Base-by-base conservation (phyloP, 2,888 invertebrate genomes). In the Tinea pellionella region DNA sequence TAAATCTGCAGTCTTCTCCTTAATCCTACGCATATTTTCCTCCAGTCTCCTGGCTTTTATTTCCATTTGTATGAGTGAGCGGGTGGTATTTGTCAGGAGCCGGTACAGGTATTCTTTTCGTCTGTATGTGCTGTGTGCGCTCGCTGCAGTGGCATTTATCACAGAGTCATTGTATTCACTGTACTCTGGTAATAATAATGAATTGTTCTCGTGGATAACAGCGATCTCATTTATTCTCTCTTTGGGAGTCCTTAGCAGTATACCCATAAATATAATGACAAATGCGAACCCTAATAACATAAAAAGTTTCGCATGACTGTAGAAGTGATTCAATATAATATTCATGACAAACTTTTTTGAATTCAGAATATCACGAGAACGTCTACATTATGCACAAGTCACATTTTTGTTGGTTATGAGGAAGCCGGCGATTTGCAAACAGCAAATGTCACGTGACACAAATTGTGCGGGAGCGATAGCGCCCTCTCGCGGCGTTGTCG, bases 1-100 rank as follows among this genome's bases (percentile, higher is more conserved):
- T 80, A 88, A 83, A 82, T 87, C 88, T 69, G 84, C 80, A 71
- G 88, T 88, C 75, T 82, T 86, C 77, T 88, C 88, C 73, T 85
- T 87, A 80, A 88, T 88, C 79, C 88, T 80, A 73, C 87, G 87
- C 80, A 88, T 88, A 81, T 88, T 88, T 85, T 88, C 88, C 74
- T 88, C 83, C 67, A 88, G 80, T 77, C 88, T 74, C 75, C 88
- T 80, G 63, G 88, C 88, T 78, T 88, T 88, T 81, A 88, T 88
- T 81, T 88, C 88, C 88, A 88, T 88, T 78, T 88, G 88, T 84
- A 88, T 88, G 75, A 88, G 86, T 64, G 88, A 88, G 68, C 87
- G 87, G 68, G 88, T 88, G 69, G 88, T 87, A 80, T 88, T 88
- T 77, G 87, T 88, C 77, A 88, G 75, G 69, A 88, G 83, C 63